These are phyloP conservation scores for Diphyllodes magnificus DNA, from an alignment of 2,113 vertebrate genomes.

Conservation along the genomic window DNA sequence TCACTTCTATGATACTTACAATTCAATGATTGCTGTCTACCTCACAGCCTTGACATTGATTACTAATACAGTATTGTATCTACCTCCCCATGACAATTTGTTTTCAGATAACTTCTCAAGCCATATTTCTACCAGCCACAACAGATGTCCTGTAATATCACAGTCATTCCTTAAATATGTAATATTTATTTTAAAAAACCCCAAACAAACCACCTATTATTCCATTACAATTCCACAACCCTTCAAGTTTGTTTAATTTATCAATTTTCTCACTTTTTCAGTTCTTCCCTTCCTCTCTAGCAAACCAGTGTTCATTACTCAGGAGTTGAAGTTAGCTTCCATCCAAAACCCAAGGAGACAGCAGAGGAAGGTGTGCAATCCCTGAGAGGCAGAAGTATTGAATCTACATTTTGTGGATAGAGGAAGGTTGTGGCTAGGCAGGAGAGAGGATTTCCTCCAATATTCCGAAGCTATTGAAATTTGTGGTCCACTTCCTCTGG, in stretches of 20 bases:
- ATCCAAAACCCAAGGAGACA: neutral
- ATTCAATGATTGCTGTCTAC: neutral
- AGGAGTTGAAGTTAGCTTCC: neutral
- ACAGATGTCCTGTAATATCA: neutral
- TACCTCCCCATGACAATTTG: neutral
- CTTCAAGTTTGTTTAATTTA: neutral
- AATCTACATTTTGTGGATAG: neutral
- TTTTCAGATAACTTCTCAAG: neutral
- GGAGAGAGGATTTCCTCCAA: neutral
- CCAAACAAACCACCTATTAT: neutral
- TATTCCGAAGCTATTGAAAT: neutral
- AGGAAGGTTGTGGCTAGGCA: neutral
- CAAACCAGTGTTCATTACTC: neutral
- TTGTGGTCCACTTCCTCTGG: neutral
- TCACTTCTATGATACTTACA: neutral
- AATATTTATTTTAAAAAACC: neutral
- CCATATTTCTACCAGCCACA: neutral
- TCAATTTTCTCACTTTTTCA: neutral
- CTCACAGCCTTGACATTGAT: neutral
- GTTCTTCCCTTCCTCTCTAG: neutral
- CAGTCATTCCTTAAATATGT: neutral
- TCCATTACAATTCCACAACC: neutral
- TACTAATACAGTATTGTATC: neutral
- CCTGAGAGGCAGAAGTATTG: neutral
- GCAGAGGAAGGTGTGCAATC: neutral